Conservation (phyloP, 2,113 vertebrate genomes). For the Brachyhypopomus gauderio region DNA sequence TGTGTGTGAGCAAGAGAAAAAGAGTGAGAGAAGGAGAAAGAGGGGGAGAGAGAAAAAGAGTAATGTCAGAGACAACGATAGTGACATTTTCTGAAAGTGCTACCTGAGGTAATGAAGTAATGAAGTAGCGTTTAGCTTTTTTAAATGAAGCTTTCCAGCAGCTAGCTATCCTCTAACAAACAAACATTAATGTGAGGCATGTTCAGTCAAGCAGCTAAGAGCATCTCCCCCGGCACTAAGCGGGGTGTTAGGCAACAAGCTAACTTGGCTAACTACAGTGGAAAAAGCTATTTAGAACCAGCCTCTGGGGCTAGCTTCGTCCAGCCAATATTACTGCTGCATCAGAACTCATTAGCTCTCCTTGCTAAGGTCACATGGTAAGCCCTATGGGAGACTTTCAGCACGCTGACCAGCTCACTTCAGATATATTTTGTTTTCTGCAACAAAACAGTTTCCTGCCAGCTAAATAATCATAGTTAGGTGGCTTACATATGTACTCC, state of each 20-base stretch:
- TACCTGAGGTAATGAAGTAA: too few relatives aligned
- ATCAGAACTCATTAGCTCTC: slow-evolving; percentile 25
- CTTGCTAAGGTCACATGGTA: slow-evolving; percentile 10
- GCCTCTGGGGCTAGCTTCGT: slow-evolving; percentile 11
- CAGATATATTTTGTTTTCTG: background rate
- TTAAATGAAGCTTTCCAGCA: background rate
- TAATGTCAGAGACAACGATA: background rate
- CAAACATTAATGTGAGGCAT: background rate
- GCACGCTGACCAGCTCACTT: slow-evolving; percentile 19
- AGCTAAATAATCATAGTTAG: slow-evolving; percentile 8
- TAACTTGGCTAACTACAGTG: slow-evolving; percentile 42
- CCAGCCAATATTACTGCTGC: slow-evolving; percentile 31
- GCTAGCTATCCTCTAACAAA: slow-evolving; percentile 1
- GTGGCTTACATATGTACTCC: background rate
- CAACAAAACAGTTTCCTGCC: slow-evolving; percentile 14
- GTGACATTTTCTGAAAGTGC: background rate
- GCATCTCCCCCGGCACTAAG: background rate
- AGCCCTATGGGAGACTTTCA: background rate
- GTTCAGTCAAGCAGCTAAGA: slow-evolving; percentile 20
- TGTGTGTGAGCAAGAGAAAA: too few relatives aligned
- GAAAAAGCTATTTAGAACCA: slow-evolving; percentile 21
- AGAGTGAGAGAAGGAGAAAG: too few relatives aligned
- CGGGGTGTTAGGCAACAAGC: slow-evolving; percentile 24
- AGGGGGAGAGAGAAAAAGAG: too few relatives aligned
- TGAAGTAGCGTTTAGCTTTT: background rate